These are phyloP conservation scores for Perizoma affinitatum DNA, from an alignment of 2,888 invertebrate species.

Conservation along the genomic window DNA sequence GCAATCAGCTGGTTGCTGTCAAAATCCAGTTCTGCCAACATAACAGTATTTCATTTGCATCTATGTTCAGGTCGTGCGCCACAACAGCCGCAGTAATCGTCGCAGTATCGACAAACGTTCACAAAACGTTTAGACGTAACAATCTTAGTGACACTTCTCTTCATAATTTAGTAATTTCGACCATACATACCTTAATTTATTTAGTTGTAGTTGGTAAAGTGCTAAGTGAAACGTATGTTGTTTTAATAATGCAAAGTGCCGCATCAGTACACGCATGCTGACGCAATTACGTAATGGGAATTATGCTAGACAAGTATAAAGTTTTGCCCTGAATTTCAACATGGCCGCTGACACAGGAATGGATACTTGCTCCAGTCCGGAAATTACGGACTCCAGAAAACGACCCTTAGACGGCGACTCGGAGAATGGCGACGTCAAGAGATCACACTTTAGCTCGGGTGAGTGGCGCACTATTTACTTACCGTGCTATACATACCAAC, in stretches of 20 bases:
- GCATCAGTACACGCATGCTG: slow-evolving; percentile 73
- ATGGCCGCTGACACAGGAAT: slow-evolving; percentile 97
- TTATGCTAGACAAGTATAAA: slow-evolving; percentile 83
- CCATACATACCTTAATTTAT: slow-evolving; percentile 68
- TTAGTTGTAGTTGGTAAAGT: slow-evolving; percentile 76
- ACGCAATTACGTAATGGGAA: slow-evolving; percentile 84
- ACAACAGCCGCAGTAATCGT: slow-evolving; percentile 64
- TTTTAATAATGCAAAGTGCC: slow-evolving; percentile 75
- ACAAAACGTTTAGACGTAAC: slow-evolving; percentile 81
- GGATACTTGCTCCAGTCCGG: slow-evolving; percentile 97
- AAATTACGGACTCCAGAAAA: slow-evolving; percentile 95
- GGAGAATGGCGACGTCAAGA: slow-evolving; percentile 94
- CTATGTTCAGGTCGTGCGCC: slow-evolving; percentile 72
- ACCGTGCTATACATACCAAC: slow-evolving; percentile 46
- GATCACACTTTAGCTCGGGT: slow-evolving; percentile 96
- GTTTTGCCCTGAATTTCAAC: slow-evolving; percentile 86
- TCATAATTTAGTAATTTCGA: slow-evolving; percentile 76
- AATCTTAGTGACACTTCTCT: slow-evolving; percentile 78
- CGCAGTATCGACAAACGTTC: slow-evolving; percentile 80
- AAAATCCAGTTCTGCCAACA: slow-evolving; percentile 69
- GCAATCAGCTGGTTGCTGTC: slow-evolving; percentile 79
- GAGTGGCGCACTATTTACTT: slow-evolving; percentile 69
- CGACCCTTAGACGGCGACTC: slow-evolving; percentile 94
- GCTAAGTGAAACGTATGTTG: slow-evolving; percentile 76
- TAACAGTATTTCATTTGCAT: slow-evolving; percentile 50